These are phyloP conservation scores for Eilema griseolum DNA, from an alignment of 2,888 invertebrate genomes.

Conservation along the genomic window DNA sequence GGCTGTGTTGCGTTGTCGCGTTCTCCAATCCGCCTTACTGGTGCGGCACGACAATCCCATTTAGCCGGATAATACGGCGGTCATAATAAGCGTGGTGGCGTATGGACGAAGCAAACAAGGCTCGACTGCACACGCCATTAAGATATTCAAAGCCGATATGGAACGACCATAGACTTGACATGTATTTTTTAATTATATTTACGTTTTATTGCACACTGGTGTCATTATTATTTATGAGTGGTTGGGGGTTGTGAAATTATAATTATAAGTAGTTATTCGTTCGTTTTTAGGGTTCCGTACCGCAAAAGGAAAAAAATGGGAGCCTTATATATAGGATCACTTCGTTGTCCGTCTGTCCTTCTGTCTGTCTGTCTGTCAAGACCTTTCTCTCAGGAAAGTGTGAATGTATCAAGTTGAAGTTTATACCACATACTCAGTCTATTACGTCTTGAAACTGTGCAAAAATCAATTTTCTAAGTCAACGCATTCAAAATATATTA, in stretches of 20 bases:
- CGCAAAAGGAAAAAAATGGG: no score
- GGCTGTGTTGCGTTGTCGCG: slow-evolving; percentile 43
- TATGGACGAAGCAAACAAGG: slow-evolving; percentile 71
- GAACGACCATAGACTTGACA: slow-evolving; percentile 61
- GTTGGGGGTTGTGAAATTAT: slow-evolving; percentile 45
- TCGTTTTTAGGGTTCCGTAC: no score
- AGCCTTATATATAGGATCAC: no score
- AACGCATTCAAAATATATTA: no score
- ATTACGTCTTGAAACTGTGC: no score
- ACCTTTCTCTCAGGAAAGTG: no score
- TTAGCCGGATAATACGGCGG: slow-evolving; percentile 55
- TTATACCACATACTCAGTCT: no score
- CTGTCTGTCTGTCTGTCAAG: no score
- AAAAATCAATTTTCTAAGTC: no score
- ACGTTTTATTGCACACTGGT: slow-evolving; percentile 47
- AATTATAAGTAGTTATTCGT: slow-evolving; percentile 52
- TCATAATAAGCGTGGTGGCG: slow-evolving; percentile 66
- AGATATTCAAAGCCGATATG: slow-evolving; percentile 73
- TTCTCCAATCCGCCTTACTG: slow-evolving; percentile 35
- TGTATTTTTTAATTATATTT: slow-evolving; percentile 65
- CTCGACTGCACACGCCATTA: slow-evolving; percentile 75
- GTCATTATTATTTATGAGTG: slow-evolving; percentile 49
- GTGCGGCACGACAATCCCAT: slow-evolving; percentile 46
- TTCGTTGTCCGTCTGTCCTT: no score
- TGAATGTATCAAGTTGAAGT: no score